Conservation (phyloP, 2,797 vertebrate genomes). For the Cirrhinus mrigala region DNA sequence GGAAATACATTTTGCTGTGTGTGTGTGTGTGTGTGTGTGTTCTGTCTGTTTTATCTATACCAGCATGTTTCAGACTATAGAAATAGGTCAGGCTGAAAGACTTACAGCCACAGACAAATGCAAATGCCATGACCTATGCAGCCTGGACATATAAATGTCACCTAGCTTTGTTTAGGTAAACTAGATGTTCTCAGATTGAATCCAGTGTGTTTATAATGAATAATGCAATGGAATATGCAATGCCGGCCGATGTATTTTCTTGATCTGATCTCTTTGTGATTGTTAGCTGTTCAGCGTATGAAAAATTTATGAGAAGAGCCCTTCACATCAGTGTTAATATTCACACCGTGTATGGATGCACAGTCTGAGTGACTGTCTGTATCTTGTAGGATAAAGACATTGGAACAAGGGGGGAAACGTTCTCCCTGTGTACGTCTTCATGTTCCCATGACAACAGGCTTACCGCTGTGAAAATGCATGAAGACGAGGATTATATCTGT, state of each 20-base stretch:
- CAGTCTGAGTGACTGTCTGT: slow-evolving; percentile 31
- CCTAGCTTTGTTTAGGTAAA: slow-evolving; percentile 27
- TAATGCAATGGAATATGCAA: not conserved
- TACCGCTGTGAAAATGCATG: slow-evolving; percentile 51
- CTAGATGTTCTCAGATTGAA: not conserved
- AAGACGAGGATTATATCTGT: slow-evolving; percentile 46
- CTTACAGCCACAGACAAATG: slow-evolving; percentile 13
- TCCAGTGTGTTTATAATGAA: not conserved
- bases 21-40: not conserved
- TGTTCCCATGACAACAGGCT: slow-evolving; percentile 73
- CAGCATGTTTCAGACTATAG: not conserved
- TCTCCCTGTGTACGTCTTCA: slow-evolving; percentile 63
- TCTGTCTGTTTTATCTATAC: not conserved
- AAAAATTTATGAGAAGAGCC: slow-evolving; percentile 24
- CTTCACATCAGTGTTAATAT: slow-evolving; percentile 26
- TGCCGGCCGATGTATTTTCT: not conserved
- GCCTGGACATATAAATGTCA: slow-evolving; percentile 32
- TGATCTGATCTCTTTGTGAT: not conserved
- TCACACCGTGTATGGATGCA: slow-evolving; percentile 6
- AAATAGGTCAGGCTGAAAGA: slow-evolving; percentile 49
- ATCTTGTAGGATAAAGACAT: slow-evolving; percentile 48
- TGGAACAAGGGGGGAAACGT: slow-evolving; percentile 41
- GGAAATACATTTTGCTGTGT: not conserved
- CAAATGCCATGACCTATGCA: slow-evolving; percentile 56
- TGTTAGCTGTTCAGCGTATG: slow-evolving; percentile 3